Evolutionary conservation across 2,888 invertebrate genomes (phyloP).

Genomic region (Serrognathus titanus): DNA sequence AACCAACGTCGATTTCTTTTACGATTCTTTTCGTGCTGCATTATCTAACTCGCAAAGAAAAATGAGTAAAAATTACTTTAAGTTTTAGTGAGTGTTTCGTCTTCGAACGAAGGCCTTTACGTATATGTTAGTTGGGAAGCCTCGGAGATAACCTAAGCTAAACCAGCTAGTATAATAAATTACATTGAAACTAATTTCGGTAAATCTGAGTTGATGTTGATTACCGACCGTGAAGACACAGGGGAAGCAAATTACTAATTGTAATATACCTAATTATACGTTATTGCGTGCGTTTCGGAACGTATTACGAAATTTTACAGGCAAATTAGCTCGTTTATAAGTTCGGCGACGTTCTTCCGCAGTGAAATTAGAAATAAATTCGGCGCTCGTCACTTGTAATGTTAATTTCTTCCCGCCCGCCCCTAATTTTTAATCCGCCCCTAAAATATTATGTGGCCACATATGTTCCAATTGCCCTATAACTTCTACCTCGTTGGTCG

Average conservation of each 20-base stretch:
- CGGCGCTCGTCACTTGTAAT: neutral
- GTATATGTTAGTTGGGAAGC: too few species aligned
- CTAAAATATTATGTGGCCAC: slow-evolving; percentile 26
- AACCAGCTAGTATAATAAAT: neutral
- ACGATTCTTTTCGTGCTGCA: too few species aligned
- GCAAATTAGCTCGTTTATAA: too few species aligned
- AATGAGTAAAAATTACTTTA: too few species aligned
- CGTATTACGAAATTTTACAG: too few species aligned
- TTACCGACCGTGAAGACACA: neutral
- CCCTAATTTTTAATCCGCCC: neutral
- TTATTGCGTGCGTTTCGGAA: neutral
- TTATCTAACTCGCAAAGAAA: too few species aligned
- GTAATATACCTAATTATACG: neutral
- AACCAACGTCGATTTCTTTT: too few species aligned
- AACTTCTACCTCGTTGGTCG: slow-evolving; percentile 37
- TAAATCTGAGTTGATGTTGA: slow-evolving; percentile 3
- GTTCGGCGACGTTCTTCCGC: neutral
- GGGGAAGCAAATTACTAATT: neutral
- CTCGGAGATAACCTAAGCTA: neutral
- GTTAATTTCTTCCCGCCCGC: neutral
- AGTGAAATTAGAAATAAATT: neutral
- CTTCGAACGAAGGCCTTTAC: too few species aligned
- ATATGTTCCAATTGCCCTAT: slow-evolving; percentile 37
- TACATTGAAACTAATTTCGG: neutral
- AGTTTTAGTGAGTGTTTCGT: too few species aligned